A percentile compares a stretch with the other conserved stretches of the same genome.
These are phyloP conservation scores for Anthoscopus minutus DNA, from an alignment of 2,113 vertebrate species.

Conservation along the genomic window DNA sequence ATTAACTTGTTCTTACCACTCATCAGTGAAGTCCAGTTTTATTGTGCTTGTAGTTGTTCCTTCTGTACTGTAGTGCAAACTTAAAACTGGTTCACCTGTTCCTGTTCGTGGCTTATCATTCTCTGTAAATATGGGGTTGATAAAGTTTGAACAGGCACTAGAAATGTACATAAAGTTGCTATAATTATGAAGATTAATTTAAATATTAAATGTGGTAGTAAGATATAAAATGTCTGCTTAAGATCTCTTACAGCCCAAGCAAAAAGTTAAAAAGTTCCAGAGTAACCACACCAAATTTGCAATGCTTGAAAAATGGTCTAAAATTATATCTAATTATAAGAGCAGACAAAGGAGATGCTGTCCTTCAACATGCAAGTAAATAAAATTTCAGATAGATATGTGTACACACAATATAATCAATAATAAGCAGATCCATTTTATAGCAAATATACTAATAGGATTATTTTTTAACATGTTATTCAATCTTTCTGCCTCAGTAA, in stretches of 20 bases:
- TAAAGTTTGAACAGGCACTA: slow-evolving; percentile 59
- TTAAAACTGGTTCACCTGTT: slow-evolving; percentile 89
- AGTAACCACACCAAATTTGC: neutral
- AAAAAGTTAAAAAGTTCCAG: neutral
- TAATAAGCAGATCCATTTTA: slow-evolving; percentile 1
- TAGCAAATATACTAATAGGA: neutral
- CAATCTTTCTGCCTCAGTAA: neutral
- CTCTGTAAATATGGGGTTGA: slow-evolving; percentile 76
- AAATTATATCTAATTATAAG: neutral
- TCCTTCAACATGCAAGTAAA: slow-evolving; percentile 24
- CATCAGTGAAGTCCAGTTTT: slow-evolving; percentile 96
- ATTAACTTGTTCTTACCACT: slow-evolving; percentile 82
- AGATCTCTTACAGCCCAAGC: neutral
- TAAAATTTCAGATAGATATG: neutral
- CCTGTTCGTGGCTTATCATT: slow-evolving; percentile 77
- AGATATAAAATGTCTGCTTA: neutral
- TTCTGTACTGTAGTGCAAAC: slow-evolving; percentile 97
- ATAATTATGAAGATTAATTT: neutral
- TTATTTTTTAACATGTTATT: neutral
- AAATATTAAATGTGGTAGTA: neutral
- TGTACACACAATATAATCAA: neutral
- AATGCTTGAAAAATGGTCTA: neutral
- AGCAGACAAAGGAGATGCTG: neutral
- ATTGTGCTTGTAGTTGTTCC: slow-evolving; percentile 98
- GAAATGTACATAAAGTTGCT: neutral